These are phyloP conservation scores for Dicrurus megarhynchus DNA, from an alignment of 2,113 vertebrate genomes.

Conservation along the genomic window DNA sequence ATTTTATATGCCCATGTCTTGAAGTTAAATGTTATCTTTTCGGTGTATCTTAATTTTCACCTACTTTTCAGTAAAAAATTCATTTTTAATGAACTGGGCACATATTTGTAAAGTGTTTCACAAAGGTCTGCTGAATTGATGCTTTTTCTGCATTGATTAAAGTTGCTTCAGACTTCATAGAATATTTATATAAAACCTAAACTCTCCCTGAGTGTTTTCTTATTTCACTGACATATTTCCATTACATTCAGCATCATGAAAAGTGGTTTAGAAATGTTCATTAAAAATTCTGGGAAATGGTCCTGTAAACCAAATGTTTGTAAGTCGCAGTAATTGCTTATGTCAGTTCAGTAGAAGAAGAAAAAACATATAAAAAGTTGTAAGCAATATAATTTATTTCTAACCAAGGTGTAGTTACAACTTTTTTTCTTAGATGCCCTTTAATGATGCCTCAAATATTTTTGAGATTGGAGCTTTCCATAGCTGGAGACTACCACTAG, in stretches of 20 bases:
- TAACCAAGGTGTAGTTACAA: background rate
- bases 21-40: background rate
- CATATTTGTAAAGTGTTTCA: background rate
- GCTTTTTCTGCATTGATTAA: background rate
- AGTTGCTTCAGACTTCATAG: background rate
- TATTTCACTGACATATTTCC: background rate
- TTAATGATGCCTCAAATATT: background rate
- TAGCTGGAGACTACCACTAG: background rate
- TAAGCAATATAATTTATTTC: background rate
- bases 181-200: background rate
- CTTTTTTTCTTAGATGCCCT: background rate
- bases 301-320: background rate
- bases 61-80: background rate
- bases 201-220: background rate
- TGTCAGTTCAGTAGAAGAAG: background rate
- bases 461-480: background rate
- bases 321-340: background rate
- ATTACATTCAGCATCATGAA: background rate
- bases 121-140: background rate
- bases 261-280: background rate
- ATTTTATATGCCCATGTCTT: background rate
- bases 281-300: background rate
- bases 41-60: background rate
- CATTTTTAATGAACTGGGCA: background rate
- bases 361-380: background rate